These are phyloP conservation scores for Drosophila yooni DNA, from an alignment of 2,888 invertebrate genomes.

Conservation along the genomic window DNA sequence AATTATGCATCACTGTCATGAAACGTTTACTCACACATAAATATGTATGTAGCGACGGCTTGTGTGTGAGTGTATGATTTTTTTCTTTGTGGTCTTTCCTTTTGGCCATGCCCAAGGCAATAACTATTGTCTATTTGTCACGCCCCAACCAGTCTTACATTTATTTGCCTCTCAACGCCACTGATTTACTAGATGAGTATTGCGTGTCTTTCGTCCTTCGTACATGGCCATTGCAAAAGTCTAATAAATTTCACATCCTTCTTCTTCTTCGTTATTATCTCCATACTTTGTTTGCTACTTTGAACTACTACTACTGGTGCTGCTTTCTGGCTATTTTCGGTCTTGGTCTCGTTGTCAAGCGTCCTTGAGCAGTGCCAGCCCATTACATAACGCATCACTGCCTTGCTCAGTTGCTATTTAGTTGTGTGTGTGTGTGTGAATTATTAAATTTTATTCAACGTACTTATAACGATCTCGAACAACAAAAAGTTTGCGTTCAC, in stretches of 20 bases:
- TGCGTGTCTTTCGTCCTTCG: slow-evolving; percentile 63
- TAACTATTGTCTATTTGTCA: slow-evolving; percentile 60
- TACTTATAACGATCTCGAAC: slow-evolving; percentile 34
- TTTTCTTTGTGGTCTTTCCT: slow-evolving; percentile 22
- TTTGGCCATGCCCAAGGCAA: slow-evolving; percentile 36
- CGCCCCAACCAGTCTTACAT: slow-evolving; percentile 48
- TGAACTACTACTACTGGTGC: slow-evolving; percentile 26
- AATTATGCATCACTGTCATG: slow-evolving; percentile 1
- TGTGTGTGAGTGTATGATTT: background rate
- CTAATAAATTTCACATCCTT: slow-evolving; percentile 53
- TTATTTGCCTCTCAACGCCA: slow-evolving; percentile 33
- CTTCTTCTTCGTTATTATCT: slow-evolving; percentile 29
- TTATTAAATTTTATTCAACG: slow-evolving; percentile 51
- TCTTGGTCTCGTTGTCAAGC: slow-evolving; percentile 41
- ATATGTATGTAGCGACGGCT: background rate
- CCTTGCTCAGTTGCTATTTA: slow-evolving; percentile 8
- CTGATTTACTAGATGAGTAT: slow-evolving; percentile 62
- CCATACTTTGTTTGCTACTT: slow-evolving; percentile 16
- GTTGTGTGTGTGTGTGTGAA: slow-evolving; percentile 14
- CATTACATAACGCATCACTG: slow-evolving; percentile 61
- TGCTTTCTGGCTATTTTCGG: slow-evolving; percentile 52
- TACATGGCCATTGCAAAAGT: slow-evolving; percentile 60
- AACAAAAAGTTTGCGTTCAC: slow-evolving; percentile 46
- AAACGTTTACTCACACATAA: background rate
- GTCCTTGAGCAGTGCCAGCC: slow-evolving; percentile 53